Conservation (phyloP, 2,797 vertebrate genomes). For the Melanotaenia boesemani region DNA sequence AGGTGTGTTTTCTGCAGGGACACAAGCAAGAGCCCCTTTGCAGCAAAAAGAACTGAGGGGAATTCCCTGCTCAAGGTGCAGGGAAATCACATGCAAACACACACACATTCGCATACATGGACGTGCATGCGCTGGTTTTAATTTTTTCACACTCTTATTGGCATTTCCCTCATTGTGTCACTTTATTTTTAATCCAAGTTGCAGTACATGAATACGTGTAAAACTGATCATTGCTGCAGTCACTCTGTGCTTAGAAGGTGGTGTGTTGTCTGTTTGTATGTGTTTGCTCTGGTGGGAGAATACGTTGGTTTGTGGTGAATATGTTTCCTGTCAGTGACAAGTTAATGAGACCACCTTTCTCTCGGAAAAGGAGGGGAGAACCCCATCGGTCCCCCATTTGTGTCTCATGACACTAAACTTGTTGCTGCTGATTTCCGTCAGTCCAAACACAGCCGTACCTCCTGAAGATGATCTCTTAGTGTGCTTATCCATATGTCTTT, state of each 20-base stretch:
- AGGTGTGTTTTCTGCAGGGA: constrained; percentile 44
- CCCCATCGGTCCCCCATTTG: constrained; percentile 25
- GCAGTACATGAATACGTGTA: constrained; percentile 1
- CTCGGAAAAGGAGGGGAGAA: constrained; percentile 55
- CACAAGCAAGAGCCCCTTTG: constrained; percentile 47
- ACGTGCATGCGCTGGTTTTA: constrained; percentile 26
- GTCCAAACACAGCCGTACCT: not conserved
- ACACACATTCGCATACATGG: constrained; percentile 21
- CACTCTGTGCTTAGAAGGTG: constrained; percentile 18
- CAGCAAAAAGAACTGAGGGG: constrained; percentile 65
- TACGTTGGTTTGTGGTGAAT: constrained; percentile 68
- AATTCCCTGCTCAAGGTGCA: constrained; percentile 68
- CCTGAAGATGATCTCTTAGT: not conserved
- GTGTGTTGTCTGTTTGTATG: constrained; percentile 38
- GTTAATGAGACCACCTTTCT: constrained; percentile 68
- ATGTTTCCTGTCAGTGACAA: constrained; percentile 73
- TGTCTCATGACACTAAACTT: constrained; percentile 39
- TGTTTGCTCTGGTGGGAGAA: constrained; percentile 53
- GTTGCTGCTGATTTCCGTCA: not conserved
- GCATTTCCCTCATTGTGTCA: constrained; percentile 49
- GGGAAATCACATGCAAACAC: constrained; percentile 65
- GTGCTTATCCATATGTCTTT: not conserved
- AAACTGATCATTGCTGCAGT: constrained; percentile 11
- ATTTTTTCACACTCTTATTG: constrained; percentile 37
- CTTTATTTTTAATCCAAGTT: constrained; percentile 1